These are phyloP conservation scores for Ceyx margarethae DNA, from an alignment of 2,113 vertebrate species.

Conservation along the genomic window DNA sequence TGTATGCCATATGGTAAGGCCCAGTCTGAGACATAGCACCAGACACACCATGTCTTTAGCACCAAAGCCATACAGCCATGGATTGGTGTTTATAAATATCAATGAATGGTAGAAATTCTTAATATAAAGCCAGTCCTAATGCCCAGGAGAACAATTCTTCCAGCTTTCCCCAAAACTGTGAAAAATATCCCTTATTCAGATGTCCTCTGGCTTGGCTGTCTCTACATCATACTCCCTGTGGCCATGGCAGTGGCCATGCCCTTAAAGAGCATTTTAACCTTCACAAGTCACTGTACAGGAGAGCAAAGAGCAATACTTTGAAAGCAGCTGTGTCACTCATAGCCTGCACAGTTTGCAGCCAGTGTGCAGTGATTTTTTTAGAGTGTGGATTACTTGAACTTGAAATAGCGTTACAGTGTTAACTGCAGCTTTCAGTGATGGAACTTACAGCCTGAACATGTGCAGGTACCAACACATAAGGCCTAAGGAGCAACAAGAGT, in stretches of 20 bases:
- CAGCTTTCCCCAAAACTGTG: not conserved
- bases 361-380: not conserved
- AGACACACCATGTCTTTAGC: not conserved
- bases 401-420: not conserved
- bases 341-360: not conserved
- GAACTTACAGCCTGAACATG: not conserved
- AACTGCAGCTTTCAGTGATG: not conserved
- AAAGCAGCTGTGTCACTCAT: not conserved
- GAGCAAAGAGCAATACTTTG: not conserved
- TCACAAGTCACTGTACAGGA: not conserved
- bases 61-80: not conserved
- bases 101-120: not conserved
- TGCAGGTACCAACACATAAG: not conserved
- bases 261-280: not conserved
- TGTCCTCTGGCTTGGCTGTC: not conserved
- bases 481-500: not conserved
- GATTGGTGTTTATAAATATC: not conserved
- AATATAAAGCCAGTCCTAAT: not conserved
- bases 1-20: accelerated
- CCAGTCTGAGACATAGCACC: not conserved
- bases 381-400: not conserved
- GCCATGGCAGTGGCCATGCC: not conserved
- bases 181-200: not conserved
- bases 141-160: not conserved
- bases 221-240: accelerated